phyloP scores from a whole-genome alignment of 92 coral and sea anemone genomes.

The Palythoa grandis region DNA sequence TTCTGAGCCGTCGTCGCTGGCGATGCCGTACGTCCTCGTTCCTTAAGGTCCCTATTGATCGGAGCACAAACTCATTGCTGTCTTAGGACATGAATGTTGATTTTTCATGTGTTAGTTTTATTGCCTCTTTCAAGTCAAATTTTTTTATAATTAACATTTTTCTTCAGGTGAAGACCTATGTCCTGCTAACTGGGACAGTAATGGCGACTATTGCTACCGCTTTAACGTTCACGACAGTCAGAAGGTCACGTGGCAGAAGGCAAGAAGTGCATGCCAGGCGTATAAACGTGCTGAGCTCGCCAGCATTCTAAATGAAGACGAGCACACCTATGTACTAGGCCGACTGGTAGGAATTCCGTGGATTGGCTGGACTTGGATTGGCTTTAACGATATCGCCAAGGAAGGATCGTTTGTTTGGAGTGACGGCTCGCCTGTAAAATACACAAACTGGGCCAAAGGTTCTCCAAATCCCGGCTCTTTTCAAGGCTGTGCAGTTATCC shows the following conservation, averaged over 20 bases:
- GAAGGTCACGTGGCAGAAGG: constrained; percentile 67
- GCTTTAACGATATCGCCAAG: constrained; percentile 74
- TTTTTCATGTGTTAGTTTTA: too few relatives aligned
- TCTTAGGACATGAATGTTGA: too few relatives aligned
- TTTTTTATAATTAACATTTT: neutral
- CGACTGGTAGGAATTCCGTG: constrained; percentile 62
- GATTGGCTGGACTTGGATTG: constrained; percentile 76
- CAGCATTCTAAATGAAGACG: constrained; percentile 69
- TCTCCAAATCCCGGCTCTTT: constrained; percentile 39
- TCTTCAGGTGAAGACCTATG: constrained; percentile 81
- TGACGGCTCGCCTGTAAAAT: constrained; percentile 65
- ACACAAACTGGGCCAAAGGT: constrained; percentile 73
- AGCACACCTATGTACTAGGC: constrained; percentile 66
- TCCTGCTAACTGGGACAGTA: constrained; percentile 83
- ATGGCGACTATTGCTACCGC: constrained; percentile 86
- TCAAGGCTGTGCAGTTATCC: constrained; percentile 61
- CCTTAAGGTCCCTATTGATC: too few relatives aligned
- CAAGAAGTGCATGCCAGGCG: constrained; percentile 71
- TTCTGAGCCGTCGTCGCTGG: too few relatives aligned
- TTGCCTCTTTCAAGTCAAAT: neutral
- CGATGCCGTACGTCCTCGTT: too few relatives aligned
- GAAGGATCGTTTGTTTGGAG: constrained; percentile 85
- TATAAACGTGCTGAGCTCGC: constrained; percentile 69
- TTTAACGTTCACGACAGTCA: constrained; percentile 81
- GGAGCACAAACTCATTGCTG: too few relatives aligned